Base-by-base conservation (phyloP, 2,888 invertebrate species). In the Tachina fera region DNA sequence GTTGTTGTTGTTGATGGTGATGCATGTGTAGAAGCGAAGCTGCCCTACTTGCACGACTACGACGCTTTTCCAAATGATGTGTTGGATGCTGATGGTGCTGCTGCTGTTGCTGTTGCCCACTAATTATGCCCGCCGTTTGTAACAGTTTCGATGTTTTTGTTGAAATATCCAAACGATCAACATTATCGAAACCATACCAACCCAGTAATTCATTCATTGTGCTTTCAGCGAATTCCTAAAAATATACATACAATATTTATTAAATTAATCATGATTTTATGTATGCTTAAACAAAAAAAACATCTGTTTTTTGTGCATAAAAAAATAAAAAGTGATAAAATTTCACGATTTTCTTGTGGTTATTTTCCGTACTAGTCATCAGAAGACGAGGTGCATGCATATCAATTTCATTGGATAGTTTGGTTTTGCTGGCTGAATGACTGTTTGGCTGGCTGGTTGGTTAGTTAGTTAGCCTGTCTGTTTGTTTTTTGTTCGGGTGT, bases 181-280 rank as follows among this genome's bases (percentile, higher is more conserved):
- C 94, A 88, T 95, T 95, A 85, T 95, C 96, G 91, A 97, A 98
- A 2, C 98, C 98, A 93, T 98, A 98, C 97, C 97, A 97, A 60
- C 97, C 97, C 39, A 98, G 94, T 84, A 98, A 94, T 92, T 98
- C 97, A 91, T 97, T 97, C 97, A 98, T 98, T 1, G 97, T 97
- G 68, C 96, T 97, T 92, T 97, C 97, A 8, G 97, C 97, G 93
- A 96, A 98, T 92, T 97, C 97, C 98, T 98, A 93, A 5, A 60
- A 86, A 82, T 4, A 78, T 10, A n/a, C 11, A 58, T 39, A 51
- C 5, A 31, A 49, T 67, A 13, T 49, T 39, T n/a, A n/a, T 68
- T 19, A 49, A 70, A 77, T 56, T 56, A 74, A 22, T 67, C 31
- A 74, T 70, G 68, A 43, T 49, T 56, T 63, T 16, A 31, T 31